phyloP scores from a whole-genome alignment of 1,140 invertebrate genomes.

The Euwallacea fornicatus region DNA sequence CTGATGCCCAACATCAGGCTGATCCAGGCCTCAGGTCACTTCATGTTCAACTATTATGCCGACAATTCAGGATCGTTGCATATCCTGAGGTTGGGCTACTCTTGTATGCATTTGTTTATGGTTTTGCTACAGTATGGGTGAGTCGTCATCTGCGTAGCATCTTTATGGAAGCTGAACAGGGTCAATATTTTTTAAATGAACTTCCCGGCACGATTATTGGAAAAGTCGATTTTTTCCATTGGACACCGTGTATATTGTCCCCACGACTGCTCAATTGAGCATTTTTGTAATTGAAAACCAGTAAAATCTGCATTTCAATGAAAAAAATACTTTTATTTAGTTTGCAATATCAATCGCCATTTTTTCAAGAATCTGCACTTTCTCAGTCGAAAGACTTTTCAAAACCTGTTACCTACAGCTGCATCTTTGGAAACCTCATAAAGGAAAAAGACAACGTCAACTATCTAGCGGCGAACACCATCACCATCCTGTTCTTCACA shows the following conservation, averaged over 20 bases:
- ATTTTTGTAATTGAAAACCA: too few relatives aligned
- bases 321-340: too few relatives aligned
- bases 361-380: too few relatives aligned
- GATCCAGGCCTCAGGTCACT: constrained; percentile 75
- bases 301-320: too few relatives aligned
- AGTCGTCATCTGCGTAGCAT: constrained; percentile 13
- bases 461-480: constrained; percentile 77
- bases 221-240: too few relatives aligned
- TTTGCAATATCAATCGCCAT: too few relatives aligned
- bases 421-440: constrained; percentile 68
- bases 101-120: constrained; percentile 62
- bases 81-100: constrained; percentile 63
- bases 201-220: too few relatives aligned
- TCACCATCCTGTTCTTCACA: constrained; percentile 77
- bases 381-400: too few relatives aligned
- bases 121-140: constrained; percentile 65
- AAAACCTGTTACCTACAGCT: constrained; percentile 37
- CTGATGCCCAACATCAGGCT: constrained; percentile 78
- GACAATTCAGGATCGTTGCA: constrained; percentile 58
- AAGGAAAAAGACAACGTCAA: constrained; percentile 75
- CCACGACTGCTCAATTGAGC: too few relatives aligned
- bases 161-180: too few relatives aligned
- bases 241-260: too few relatives aligned
- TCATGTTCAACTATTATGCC: constrained; percentile 75
- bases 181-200: too few relatives aligned